phyloP scores from a whole-genome alignment of 1,140 invertebrate genomes.

The Amphibalanus amphitrite region DNA sequence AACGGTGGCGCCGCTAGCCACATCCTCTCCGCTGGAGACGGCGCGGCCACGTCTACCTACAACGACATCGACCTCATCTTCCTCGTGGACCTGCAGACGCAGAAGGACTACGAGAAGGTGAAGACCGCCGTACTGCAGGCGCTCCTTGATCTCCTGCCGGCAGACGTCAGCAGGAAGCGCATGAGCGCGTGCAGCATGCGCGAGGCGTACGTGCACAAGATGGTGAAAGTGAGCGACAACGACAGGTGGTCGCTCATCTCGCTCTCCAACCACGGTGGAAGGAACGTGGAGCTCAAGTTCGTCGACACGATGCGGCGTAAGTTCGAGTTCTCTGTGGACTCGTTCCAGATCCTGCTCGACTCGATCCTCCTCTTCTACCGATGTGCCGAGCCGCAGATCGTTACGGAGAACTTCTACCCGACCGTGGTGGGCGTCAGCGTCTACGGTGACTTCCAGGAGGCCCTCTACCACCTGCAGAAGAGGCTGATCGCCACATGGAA shows the following conservation, averaged over 20 bases:
- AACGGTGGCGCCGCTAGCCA: slow-evolving; percentile 95
- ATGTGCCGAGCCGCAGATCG: slow-evolving; percentile 53
- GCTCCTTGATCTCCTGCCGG: slow-evolving; percentile 78
- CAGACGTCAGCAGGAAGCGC: slow-evolving; percentile 69
- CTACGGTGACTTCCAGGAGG: slow-evolving; percentile 91
- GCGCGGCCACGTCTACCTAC: slow-evolving; percentile 40
- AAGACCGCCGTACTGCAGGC: slow-evolving; percentile 84
- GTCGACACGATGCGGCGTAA: slow-evolving; percentile 95
- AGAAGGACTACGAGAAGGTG: slow-evolving; percentile 54
- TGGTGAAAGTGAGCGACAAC: slow-evolving; percentile 92
- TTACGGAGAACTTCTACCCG: slow-evolving; percentile 81
- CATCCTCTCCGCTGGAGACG: slow-evolving; percentile 52
- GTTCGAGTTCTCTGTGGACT: slow-evolving; percentile 98
- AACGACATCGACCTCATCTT: slow-evolving; percentile 98
- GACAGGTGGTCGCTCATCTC: slow-evolving; percentile 96
- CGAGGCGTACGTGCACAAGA: slow-evolving; percentile 96
- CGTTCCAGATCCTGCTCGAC: slow-evolving; percentile 89
- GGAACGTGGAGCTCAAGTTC: slow-evolving; percentile 93
- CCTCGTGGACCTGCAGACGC: slow-evolving; percentile 66
- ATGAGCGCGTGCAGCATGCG: slow-evolving; percentile 83
- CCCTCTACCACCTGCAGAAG: slow-evolving; percentile 77
- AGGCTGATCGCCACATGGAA: slow-evolving; percentile 81
- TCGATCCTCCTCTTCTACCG: slow-evolving; percentile 89
- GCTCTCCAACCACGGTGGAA: slow-evolving; percentile 61
- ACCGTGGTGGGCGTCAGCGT: slow-evolving; percentile 92